Base-by-base conservation (phyloP, 92 coral and sea anemone species). In the Paramuricea clavata region DNA sequence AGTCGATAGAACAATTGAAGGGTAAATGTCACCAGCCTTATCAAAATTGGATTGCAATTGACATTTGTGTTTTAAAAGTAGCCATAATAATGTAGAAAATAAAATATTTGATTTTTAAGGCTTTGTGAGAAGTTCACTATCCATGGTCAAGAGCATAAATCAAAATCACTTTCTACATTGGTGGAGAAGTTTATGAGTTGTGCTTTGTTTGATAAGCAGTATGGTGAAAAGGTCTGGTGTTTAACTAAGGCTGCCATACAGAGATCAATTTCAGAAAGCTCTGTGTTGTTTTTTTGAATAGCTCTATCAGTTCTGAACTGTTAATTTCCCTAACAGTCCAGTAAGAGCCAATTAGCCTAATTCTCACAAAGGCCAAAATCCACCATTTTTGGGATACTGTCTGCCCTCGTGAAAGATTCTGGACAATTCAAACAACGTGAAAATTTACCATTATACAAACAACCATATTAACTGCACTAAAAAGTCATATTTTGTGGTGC, bases 91-190 rank as follows among this genome's bases (percentile, higher is more conserved):
- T 39, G 44, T 4, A 39, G 10, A 4, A 39, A 39, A 39, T 39
- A 39, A 39, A 39, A 10, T 39, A 39, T 39, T 39, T 39, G 10
- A 39, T 65, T 82, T 13, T 47, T 35, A 81, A 96, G 99, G 10
- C 92, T 96, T 42, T 92, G 92, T 61, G 94, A 94, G 54, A 96
- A 96, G 88, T 83, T 96, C 32, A 61, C 81, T 67, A 87, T 96
- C 39, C 99, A 96, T 81, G 93, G 98, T 27, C 99, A 96, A 83
- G 90, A 80, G 65, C 88, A 79, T 47, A 93, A 93, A 69, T 96
- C 99, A 82, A 91, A 87, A 21, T 80, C 93, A 6, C 83, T 96
- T 12, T 60, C 89, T 33, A 87, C 82, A 31, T 92, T 94, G 67
- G 91, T 95, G 70, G 88, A 94, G 69, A 83, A 81, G 56, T 96